These are phyloP conservation scores for Emydoidea blandingii DNA, from an alignment of 2,797 vertebrate species.

Conservation along the genomic window DNA sequence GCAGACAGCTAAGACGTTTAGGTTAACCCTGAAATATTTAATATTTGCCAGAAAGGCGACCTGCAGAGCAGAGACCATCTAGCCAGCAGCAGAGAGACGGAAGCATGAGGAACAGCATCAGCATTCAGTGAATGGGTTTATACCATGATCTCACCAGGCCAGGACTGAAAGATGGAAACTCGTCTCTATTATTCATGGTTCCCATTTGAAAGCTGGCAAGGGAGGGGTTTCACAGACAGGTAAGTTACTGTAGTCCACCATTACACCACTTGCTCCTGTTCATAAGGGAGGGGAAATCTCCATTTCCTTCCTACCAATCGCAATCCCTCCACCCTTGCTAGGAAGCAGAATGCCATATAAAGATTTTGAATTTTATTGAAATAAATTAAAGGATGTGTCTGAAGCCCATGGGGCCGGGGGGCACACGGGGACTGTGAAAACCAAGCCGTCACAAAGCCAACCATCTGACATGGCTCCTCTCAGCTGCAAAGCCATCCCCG, in stretches of 20 bases:
- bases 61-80: background rate
- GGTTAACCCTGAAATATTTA: background rate
- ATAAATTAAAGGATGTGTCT: background rate
- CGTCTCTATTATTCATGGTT: background rate
- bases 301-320: background rate
- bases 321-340: background rate
- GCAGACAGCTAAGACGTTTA: background rate
- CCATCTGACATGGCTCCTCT: background rate
- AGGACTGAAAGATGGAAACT: background rate
- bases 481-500: background rate
- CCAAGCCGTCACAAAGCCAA: accelerated
- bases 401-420: background rate
- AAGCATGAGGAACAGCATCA: background rate
- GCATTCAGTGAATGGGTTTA: background rate
- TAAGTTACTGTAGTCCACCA: background rate
- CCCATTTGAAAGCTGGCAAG: background rate
- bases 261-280: background rate
- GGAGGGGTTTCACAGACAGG: background rate
- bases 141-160: too few species aligned
- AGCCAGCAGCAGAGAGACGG: background rate
- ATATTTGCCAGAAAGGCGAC: background rate
- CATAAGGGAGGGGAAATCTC: background rate
- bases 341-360: background rate
- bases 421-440: background rate
- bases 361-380: slow-evolving; percentile 19